Evolutionary conservation across 1,140 invertebrate genomes (phyloP).

Genomic region (Drosophila obscura): DNA sequence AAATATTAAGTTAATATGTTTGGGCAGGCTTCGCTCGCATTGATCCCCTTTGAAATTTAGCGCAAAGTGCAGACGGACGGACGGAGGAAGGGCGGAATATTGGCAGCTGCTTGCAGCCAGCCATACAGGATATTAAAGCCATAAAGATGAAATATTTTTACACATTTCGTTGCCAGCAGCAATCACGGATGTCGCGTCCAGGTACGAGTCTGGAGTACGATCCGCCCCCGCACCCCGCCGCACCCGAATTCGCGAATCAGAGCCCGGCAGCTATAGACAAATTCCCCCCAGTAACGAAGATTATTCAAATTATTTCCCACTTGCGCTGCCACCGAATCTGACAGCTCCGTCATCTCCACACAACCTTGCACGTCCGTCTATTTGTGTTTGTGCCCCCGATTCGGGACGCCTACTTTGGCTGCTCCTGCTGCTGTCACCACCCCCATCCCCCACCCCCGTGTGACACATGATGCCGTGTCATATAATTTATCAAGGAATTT

Average conservation of each 20-base stretch:
- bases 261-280: conserved; percentile 34
- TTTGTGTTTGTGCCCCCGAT: conserved; percentile 38
- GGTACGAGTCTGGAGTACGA: conserved; percentile 9
- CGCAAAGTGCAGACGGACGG: conserved; percentile 47
- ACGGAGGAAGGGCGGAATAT: conserved; percentile 14
- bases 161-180: conserved; percentile 15
- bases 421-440: background rate
- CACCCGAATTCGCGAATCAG: conserved; percentile 17
- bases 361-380: conserved; percentile 45
- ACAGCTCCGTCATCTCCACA: conserved; percentile 19
- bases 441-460: conserved; percentile 1
- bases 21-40: conserved; percentile 27
- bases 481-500: conserved; percentile 67
- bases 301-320: conserved; percentile 53
- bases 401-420: conserved; percentile 1
- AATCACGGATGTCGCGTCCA: conserved; percentile 26
- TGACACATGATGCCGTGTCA: conserved; percentile 58
- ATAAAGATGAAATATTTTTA: conserved; percentile 56
- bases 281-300: conserved; percentile 41
- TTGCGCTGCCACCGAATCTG: conserved; percentile 40
- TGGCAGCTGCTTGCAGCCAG: conserved; percentile 48
- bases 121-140: conserved; percentile 60
- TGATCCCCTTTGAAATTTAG: conserved; percentile 54
- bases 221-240: background rate
- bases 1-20: conserved; percentile 66